A percentile compares a stretch with the other conserved stretches of the same genome.
phyloP scores from a whole-genome alignment of 1,140 invertebrate genomes.

The Carposina sasakii region DNA sequence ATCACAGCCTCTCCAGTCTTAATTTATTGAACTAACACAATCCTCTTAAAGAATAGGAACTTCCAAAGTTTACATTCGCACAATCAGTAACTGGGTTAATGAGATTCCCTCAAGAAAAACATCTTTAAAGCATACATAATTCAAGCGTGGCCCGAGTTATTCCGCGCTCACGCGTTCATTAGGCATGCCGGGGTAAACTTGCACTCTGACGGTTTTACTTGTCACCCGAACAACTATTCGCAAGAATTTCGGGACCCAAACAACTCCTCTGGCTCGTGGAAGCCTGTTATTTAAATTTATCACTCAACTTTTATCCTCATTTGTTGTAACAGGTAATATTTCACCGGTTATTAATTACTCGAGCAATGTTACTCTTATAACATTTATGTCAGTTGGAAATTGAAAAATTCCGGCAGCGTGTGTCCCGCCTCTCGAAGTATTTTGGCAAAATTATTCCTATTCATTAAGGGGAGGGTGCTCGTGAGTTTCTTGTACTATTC shows the following conservation, averaged over 20 bases:
- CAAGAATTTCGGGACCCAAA: constrained; percentile 53
- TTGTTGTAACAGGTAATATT: constrained; percentile 71
- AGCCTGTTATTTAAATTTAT: constrained; percentile 71
- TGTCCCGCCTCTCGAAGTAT: constrained; percentile 69
- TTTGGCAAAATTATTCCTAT: constrained; percentile 71
- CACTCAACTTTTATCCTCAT: constrained; percentile 71
- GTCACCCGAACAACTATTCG: constrained; percentile 62
- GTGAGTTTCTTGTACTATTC: too few relatives aligned
- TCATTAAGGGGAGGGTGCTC: constrained; percentile 66
- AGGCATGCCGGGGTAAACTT: constrained; percentile 58
- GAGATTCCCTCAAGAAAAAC: constrained; percentile 71
- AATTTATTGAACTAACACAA: constrained; percentile 44
- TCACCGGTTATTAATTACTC: constrained; percentile 70
- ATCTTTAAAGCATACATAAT: constrained; percentile 71
- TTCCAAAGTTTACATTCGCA: constrained; percentile 65
- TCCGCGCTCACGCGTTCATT: constrained; percentile 68
- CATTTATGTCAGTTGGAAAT: constrained; percentile 71
- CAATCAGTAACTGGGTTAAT: constrained; percentile 70
- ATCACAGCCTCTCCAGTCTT: too few relatives aligned
- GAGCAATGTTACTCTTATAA: constrained; percentile 70
- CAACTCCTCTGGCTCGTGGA: constrained; percentile 32
- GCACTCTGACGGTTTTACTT: constrained; percentile 54
- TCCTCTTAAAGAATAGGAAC: constrained; percentile 52
- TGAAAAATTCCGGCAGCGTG: constrained; percentile 71
- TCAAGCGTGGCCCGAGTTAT: constrained; percentile 68